A percentile compares a stretch with the other conserved stretches of the same genome.
These are phyloP conservation scores for Pogonophryne albipinna DNA, from an alignment of 2,797 vertebrate species.

Conservation along the genomic window DNA sequence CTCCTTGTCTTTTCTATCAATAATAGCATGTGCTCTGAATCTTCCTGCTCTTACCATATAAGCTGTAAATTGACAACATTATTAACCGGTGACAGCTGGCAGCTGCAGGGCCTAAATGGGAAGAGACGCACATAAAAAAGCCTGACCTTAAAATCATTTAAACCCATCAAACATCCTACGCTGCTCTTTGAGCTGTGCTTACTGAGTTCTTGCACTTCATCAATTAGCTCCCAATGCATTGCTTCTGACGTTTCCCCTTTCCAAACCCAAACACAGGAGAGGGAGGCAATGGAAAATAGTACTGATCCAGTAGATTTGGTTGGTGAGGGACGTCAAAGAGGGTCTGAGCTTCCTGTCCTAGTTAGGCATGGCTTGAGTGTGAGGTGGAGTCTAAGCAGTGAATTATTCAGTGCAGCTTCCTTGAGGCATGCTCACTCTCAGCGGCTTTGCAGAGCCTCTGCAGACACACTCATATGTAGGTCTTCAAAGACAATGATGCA, in stretches of 20 bases:
- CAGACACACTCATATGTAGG: conserved; percentile 20
- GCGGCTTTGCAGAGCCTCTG: conserved; percentile 43
- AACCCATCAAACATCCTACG: conserved; percentile 50
- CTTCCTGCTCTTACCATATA: conserved; percentile 14
- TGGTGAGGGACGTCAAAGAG: conserved; percentile 45
- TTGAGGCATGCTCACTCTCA: conserved; percentile 61
- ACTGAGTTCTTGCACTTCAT: conserved; percentile 47
- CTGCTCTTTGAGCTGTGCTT: conserved; percentile 42
- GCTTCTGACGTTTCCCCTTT: conserved; percentile 45
- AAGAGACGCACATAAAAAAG: not conserved
- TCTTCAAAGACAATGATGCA: conserved; percentile 33
- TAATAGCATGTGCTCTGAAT: conserved; percentile 34
- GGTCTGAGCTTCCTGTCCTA: conserved; percentile 69
- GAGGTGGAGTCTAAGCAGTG: conserved; percentile 70
- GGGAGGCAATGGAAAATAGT: conserved; percentile 40
- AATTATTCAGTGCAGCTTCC: conserved; percentile 82
- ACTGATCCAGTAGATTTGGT: conserved; percentile 54
- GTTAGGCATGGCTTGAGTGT: conserved; percentile 70
- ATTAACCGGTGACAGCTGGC: conserved; percentile 39
- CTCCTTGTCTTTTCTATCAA: conserved; percentile 49
- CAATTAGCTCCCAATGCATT: conserved; percentile 35
- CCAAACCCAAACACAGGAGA: conserved; percentile 60
- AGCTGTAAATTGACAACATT: conserved; percentile 31
- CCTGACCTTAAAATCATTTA: conserved; percentile 33
- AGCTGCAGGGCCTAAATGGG: conserved; percentile 40